Evolutionary conservation across 37 sponge, comb jelly and placozoan species (phyloP).

Genomic region (Spongilla lacustris): DNA sequence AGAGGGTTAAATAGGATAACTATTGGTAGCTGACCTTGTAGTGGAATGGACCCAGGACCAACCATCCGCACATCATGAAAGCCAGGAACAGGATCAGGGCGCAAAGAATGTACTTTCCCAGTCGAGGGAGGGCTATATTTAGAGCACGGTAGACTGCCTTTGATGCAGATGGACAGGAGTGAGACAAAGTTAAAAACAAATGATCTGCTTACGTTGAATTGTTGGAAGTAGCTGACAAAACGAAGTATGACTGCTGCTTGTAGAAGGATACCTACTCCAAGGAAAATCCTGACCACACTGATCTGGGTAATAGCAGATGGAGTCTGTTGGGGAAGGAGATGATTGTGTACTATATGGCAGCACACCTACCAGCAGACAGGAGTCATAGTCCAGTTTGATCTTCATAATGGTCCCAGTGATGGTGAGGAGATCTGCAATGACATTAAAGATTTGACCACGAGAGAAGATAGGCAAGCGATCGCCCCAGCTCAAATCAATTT

Average conservation of each 20-base stretch:
- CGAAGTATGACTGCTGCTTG: conserved; percentile 50
- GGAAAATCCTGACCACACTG: conserved; percentile 20
- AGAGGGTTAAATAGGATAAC: too few relatives aligned
- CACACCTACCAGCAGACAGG: not conserved
- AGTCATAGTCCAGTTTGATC: conserved; percentile 23
- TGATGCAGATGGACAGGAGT: too few relatives aligned
- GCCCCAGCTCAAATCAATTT: conserved; percentile 50
- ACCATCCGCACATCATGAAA: conserved; percentile 48
- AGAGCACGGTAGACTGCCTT: conserved; percentile 62
- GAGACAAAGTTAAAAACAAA: not conserved
- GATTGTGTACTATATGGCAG: not conserved
- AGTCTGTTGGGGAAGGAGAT: too few relatives aligned
- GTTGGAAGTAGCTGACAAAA: conserved; percentile 55
- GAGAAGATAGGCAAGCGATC: conserved; percentile 54
- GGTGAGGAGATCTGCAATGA: conserved; percentile 42
- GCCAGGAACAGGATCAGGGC: conserved; percentile 59
- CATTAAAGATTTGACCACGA: conserved; percentile 26
- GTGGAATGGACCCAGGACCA: conserved; percentile 58
- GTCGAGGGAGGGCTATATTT: conserved; percentile 37
- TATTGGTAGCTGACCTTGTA: conserved; percentile 9
- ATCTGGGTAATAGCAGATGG: not conserved
- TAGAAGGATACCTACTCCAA: conserved; percentile 48
- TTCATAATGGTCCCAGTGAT: conserved; percentile 39
- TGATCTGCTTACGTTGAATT: conserved; percentile 44
- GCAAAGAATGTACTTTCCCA: conserved; percentile 61